A percentile compares a stretch with the other conserved stretches of the same genome.
Conservation (phyloP, 2,888 invertebrate genomes). For the Hypomecis atomaria region DNA sequence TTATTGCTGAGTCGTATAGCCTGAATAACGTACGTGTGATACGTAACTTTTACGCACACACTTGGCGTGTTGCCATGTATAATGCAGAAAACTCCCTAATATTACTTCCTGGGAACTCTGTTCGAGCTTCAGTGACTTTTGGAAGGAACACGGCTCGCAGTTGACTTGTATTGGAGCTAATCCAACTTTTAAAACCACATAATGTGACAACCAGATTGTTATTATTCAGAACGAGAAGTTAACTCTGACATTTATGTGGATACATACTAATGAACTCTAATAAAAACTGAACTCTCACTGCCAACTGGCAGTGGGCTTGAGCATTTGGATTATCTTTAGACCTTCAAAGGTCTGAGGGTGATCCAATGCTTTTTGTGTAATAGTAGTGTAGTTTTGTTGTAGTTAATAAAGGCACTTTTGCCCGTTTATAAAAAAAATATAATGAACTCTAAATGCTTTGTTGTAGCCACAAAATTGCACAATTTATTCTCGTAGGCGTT, state of each 20-base stretch:
- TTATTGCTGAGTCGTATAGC: conserved; percentile 18
- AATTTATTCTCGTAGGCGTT: no score
- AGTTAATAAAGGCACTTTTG: no score
- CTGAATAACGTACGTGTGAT: conserved; percentile 15
- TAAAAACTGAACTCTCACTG: no score
- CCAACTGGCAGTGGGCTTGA: no score
- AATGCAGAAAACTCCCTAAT: conserved; percentile 61
- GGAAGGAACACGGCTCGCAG: conserved; percentile 38
- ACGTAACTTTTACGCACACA: conserved; percentile 46
- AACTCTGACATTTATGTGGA: conserved; percentile 2
- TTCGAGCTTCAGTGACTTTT: conserved; percentile 41
- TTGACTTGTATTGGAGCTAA: conserved; percentile 43
- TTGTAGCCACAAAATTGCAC: no score
- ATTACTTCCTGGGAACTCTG: conserved; percentile 60
- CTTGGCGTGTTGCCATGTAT: conserved; percentile 67
- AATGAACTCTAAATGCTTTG: not conserved
- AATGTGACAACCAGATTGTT: conserved; percentile 19
- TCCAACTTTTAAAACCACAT: conserved; percentile 43
- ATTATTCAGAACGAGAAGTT: conserved; percentile 8
- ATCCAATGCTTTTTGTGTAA: no score
- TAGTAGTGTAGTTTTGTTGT: no score
- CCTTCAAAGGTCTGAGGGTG: no score
- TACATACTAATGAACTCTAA: not conserved
- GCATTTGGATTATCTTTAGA: no score
- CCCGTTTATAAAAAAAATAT: no score